Conservation (phyloP, 2,888 invertebrate species). For the Punctoribates punctum region DNA sequence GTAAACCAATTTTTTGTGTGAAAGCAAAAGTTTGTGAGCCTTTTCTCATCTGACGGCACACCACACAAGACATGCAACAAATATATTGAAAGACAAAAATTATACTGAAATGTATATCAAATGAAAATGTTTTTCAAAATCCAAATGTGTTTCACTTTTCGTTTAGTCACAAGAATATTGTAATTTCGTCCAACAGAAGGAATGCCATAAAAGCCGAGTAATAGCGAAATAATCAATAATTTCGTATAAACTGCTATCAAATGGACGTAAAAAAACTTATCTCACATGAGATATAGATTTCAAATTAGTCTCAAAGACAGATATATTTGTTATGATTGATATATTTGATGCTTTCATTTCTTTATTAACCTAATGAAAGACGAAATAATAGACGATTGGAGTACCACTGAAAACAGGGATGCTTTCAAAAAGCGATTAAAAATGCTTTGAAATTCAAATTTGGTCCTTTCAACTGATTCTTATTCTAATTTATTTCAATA, state of each 20-base stretch:
- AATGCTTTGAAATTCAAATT: too few relatives aligned
- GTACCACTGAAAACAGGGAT: too few relatives aligned
- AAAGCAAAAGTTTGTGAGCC: neutral
- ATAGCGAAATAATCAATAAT: constrained; percentile 11
- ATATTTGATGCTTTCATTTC: too few relatives aligned
- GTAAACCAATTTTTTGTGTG: neutral
- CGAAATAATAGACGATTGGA: too few relatives aligned
- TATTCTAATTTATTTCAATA: too few relatives aligned
- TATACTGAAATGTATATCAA: too few relatives aligned
- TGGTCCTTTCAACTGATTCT: too few relatives aligned
- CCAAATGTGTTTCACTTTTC: neutral
- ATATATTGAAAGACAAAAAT: constrained; percentile 14
- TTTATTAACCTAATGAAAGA: too few relatives aligned
- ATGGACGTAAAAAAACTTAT: neutral
- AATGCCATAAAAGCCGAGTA: neutral
- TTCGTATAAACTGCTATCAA: neutral
- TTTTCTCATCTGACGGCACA: neutral
- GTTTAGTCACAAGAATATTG: neutral
- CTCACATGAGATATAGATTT: constrained; percentile 6
- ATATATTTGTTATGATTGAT: too few relatives aligned
- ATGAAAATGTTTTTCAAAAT: too few relatives aligned
- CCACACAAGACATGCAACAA: constrained; percentile 26
- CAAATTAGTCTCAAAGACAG: neutral
- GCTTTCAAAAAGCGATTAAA: too few relatives aligned
- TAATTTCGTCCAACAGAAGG: neutral